Percentiles rank a stretch among this genome's conserved stretches.
phyloP scores from a whole-genome alignment of 1,140 invertebrate species.

The Drosophila micromelanica region DNA sequence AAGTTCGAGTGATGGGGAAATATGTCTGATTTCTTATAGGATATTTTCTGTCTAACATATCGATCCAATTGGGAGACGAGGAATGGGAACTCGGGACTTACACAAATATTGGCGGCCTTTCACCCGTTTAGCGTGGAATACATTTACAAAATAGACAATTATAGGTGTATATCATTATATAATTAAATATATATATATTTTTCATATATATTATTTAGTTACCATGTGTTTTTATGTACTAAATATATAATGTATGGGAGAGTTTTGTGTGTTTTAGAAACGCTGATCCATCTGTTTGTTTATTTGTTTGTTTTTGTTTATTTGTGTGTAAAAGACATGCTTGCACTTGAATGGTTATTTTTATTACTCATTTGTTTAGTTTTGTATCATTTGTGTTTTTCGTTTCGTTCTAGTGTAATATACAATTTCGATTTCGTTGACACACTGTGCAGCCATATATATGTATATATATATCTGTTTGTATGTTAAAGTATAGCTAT shows the following conservation, averaged over 20 bases:
- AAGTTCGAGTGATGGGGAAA: too few relatives aligned
- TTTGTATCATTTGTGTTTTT: conserved; percentile 20
- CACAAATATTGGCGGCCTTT: conserved; percentile 23
- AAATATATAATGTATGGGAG: conserved; percentile 48
- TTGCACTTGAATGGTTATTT: conserved; percentile 45
- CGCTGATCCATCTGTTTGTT: conserved; percentile 61
- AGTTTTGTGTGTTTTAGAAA: conserved; percentile 58
- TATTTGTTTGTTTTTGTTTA: conserved; percentile 3
- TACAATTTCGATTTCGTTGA: conserved; percentile 49
- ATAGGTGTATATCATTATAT: conserved; percentile 27
- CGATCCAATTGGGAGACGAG: neutral
- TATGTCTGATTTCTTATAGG: neutral
- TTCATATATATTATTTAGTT: conserved; percentile 54
- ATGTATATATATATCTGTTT: neutral
- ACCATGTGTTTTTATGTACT: conserved; percentile 32
- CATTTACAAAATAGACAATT: conserved; percentile 65
- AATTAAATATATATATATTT: conserved; percentile 40
- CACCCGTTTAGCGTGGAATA: conserved; percentile 48
- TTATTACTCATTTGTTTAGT: conserved; percentile 17
- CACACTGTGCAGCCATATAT: conserved; percentile 22
- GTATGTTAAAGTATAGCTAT: conserved; percentile 14
- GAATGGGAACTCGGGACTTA: conserved; percentile 19
- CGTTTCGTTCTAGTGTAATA: conserved; percentile 59
- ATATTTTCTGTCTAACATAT: neutral
- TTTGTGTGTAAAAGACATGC: conserved; percentile 51